A percentile compares a stretch with the other conserved stretches of the same genome.
Conservation (phyloP, 2,888 invertebrate species). For the Taenaris catops region DNA sequence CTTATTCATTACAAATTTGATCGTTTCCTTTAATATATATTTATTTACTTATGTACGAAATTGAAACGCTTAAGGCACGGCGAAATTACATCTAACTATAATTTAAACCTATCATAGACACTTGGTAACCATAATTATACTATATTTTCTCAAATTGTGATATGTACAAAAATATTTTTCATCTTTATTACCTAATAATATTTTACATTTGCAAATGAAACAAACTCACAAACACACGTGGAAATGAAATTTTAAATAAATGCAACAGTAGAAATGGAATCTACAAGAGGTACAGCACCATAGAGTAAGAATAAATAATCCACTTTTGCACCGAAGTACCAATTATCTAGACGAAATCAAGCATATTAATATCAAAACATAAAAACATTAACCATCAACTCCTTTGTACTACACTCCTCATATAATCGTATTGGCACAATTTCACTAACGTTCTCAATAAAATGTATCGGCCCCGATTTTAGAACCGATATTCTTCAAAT, state of each 20-base stretch:
- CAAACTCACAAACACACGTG: conserved; percentile 19
- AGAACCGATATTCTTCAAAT: conserved; percentile 78
- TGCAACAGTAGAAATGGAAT: conserved; percentile 23
- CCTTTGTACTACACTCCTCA: conserved; percentile 35
- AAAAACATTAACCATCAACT: conserved; percentile 8
- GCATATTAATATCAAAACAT: conserved; percentile 15
- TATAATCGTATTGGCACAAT: conserved; percentile 51
- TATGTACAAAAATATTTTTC: conserved; percentile 78
- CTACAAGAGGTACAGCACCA: conserved; percentile 27
- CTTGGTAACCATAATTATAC: conserved; percentile 67
- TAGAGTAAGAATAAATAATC: conserved; percentile 25
- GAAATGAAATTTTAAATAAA: conserved; percentile 23
- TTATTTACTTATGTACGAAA: conserved; percentile 57
- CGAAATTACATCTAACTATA: conserved; percentile 70
- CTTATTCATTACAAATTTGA: conserved; percentile 55
- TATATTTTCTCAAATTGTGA: conserved; percentile 63
- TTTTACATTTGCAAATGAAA: conserved; percentile 30
- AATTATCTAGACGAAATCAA: conserved; percentile 7
- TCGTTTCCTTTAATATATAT: conserved; percentile 44
- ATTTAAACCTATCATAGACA: conserved; percentile 43
- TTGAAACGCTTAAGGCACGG: conserved; percentile 79
- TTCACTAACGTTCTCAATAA: conserved; percentile 45
- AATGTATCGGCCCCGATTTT: conserved; percentile 55
- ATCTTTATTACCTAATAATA: conserved; percentile 51
- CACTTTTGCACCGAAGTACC: conserved; percentile 13